Base-by-base conservation (phyloP, 2,888 invertebrate genomes). In the Agriopis aurantiaria region DNA sequence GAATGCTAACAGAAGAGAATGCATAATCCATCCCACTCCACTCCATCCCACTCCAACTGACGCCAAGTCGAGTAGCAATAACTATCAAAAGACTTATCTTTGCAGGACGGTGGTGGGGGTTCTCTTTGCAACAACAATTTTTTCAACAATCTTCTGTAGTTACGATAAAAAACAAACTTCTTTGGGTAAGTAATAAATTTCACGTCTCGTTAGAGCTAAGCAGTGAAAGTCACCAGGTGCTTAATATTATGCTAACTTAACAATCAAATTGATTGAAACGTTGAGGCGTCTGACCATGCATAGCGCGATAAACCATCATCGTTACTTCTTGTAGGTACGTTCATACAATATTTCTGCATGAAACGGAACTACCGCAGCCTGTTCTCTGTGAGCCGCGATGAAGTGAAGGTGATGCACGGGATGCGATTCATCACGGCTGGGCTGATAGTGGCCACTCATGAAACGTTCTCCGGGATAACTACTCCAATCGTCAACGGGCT, bases 381-480 rank as follows among this genome's bases (percentile, higher is more conserved):
- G n/a, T 70, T 75, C 11, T 78, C 72, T 40, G 69, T 75, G 0
- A 58, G 76, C 1, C 73, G 67, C 9, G 78, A 80, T 10, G 85
- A 85, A 12, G 80, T 86, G 0, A 74, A 68, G 8, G 66, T 77
- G 0, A 68, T 86, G 8, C 80, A 77, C 7, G 84, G 84, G 0
- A 76, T 82, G 4, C 73, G 82, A 33, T 64, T 79, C 11, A 0
- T 82, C 0, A 70, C 68, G 0, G 14, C 82, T 0, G 1, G 33
- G 0, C 8, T 79, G 0, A 75, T 80, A 0, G 79, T 83, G 0
- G 5, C 40, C 0, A 8, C 75, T 0, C 86, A 85, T 43, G 73
- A 78, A 0, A 48, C 4, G 0, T 59, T 81, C 0, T 74, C 77
- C 5, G 45, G 70, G 0, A 17, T 69, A 0, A 40, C 62, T 4